These are phyloP conservation scores for Steinernema hermaphroditum DNA, from an alignment of 2,888 invertebrate species.

Conservation along the genomic window DNA sequence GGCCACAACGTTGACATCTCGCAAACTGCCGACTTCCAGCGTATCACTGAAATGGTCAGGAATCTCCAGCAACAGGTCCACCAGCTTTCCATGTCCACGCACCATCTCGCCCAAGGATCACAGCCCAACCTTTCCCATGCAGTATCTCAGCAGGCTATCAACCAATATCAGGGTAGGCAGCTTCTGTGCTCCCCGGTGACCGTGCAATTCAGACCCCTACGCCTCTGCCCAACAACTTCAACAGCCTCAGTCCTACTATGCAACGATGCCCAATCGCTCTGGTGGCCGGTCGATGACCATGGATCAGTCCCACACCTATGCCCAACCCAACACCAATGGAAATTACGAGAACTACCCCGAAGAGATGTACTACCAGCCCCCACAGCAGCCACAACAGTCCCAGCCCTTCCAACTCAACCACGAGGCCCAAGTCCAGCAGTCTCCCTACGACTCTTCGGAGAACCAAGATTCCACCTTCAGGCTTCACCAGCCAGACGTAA, in stretches of 20 bases:
- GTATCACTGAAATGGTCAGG: not conserved
- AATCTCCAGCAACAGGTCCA: conserved; percentile 19
- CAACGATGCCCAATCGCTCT: conserved; percentile 1
- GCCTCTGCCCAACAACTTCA: not conserved
- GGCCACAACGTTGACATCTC: conserved; percentile 1
- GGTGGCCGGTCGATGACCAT: not conserved
- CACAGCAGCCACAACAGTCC: not conserved
- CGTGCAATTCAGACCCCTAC: not conserved
- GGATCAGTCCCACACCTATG: conserved; percentile 25
- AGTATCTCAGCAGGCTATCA: not conserved
- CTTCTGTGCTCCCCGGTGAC: not conserved
- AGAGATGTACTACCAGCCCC: conserved; percentile 15
- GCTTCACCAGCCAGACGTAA: conserved; percentile 48
- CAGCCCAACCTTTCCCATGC: conserved; percentile 19
- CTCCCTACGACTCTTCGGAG: conserved; percentile 12
- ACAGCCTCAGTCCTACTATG: conserved; percentile 5
- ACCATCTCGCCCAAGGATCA: conserved; percentile 14
- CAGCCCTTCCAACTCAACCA: conserved; percentile 14
- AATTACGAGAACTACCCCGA: conserved; percentile 14
- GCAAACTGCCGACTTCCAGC: not conserved
- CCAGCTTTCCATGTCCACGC: conserved; percentile 14
- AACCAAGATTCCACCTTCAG: conserved; percentile 36
- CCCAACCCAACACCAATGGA: conserved; percentile 15
- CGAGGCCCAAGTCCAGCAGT: not conserved
- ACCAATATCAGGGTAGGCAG: not conserved